Conservation (phyloP, 1,140 invertebrate species). For the Apis cerana region DNA sequence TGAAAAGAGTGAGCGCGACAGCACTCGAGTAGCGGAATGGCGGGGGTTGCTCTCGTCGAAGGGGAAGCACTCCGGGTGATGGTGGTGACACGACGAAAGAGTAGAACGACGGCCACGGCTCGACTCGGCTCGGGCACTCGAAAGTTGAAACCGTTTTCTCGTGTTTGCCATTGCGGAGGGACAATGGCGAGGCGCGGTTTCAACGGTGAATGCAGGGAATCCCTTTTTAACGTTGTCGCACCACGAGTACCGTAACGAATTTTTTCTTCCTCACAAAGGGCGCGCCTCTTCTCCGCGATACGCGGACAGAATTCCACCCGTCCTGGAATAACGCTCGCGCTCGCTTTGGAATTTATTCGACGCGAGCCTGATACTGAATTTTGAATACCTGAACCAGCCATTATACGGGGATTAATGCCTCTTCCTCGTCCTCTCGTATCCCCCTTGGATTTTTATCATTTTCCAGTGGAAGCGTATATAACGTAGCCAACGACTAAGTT, state of each 20-base stretch:
- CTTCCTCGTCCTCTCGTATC: no score
- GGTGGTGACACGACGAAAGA: conserved; percentile 40
- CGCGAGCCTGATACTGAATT: background rate
- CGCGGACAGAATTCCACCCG: background rate
- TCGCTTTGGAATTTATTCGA: background rate
- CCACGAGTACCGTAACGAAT: conserved; percentile 13
- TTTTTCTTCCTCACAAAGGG: background rate
- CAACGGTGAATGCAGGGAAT: conserved; percentile 51
- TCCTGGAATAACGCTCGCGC: no score
- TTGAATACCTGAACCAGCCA: background rate
- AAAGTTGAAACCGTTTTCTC: conserved; percentile 77
- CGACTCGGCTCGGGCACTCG: conserved; percentile 63
- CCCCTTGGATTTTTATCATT: no score
- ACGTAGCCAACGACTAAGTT: no score
- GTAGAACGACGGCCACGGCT: background rate
- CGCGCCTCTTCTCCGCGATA: background rate
- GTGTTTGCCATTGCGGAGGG: conserved; percentile 43
- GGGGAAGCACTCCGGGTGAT: conserved; percentile 17
- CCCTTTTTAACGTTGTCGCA: background rate
- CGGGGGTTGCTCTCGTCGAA: conserved; percentile 42
- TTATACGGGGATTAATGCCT: background rate
- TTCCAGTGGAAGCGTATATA: no score
- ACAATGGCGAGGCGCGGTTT: conserved; percentile 52
- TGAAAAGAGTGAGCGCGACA: conserved; percentile 72
- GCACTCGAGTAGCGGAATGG: conserved; percentile 65